A percentile compares a stretch with the other conserved stretches of the same genome.
Conservation (phyloP, 2,888 invertebrate genomes). For the Ariolimax columbianus region DNA sequence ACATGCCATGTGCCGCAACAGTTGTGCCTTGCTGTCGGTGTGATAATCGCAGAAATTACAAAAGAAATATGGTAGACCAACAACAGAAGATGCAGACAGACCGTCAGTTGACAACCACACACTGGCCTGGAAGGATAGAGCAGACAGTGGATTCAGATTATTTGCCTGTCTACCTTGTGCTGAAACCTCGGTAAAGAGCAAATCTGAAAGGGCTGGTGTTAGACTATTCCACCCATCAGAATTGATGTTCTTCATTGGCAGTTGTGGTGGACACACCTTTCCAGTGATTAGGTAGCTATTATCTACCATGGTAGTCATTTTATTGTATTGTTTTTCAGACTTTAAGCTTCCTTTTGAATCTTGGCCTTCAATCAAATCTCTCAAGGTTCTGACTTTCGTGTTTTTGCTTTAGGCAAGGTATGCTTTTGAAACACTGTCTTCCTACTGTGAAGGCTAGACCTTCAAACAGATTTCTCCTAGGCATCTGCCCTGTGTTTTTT, state of each 20-base stretch:
- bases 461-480: no score
- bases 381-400: no score
- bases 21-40: slow-evolving; percentile 36
- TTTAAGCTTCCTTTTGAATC: not conserved
- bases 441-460: no score
- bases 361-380: no score
- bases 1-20: slow-evolving; percentile 18
- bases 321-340: not conserved
- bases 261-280: slow-evolving; percentile 39
- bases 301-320: not conserved
- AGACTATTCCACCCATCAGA: not conserved
- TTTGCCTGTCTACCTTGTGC: slow-evolving; percentile 9
- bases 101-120: slow-evolving; percentile 27
- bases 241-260: slow-evolving; percentile 31
- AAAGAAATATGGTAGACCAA: slow-evolving; percentile 40
- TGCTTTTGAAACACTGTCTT: no score
- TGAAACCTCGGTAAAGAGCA: slow-evolving; percentile 20
- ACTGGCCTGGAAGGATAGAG: slow-evolving; percentile 35
- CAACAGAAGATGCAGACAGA: slow-evolving; percentile 31
- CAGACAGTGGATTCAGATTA: slow-evolving; percentile 4
- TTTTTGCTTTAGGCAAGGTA: no score
- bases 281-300: slow-evolving; percentile 44
- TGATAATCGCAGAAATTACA: slow-evolving; percentile 45
- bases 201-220: slow-evolving; percentile 11
- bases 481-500: no score